A percentile compares a stretch with the other conserved stretches of the same genome.
Conservation (phyloP, 1,140 invertebrate species). For the Drosophila seguyi region DNA sequence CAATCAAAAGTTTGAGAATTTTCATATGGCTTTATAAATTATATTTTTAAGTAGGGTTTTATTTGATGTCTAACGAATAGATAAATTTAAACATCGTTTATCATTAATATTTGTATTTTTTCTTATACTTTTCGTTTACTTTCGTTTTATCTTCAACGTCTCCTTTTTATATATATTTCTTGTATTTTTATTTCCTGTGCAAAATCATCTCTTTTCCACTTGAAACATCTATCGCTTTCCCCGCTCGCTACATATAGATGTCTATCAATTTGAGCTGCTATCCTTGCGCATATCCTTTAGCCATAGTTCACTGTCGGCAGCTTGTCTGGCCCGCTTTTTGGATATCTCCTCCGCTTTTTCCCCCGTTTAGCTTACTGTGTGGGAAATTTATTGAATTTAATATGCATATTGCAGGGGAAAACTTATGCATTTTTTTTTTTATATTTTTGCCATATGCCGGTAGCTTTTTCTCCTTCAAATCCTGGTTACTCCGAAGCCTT, state of each 20-base stretch:
- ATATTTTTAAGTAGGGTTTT: no score
- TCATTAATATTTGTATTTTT: no score
- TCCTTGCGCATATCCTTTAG: slow-evolving; percentile 59
- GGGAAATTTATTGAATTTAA: slow-evolving; percentile 81
- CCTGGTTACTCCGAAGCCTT: background rate
- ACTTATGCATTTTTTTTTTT: slow-evolving; percentile 67
- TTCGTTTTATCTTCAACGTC: no score
- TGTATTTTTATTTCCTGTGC: slow-evolving; percentile 24
- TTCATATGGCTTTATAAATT: no score
- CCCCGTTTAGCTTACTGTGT: slow-evolving; percentile 12
- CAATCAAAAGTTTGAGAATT: background rate
- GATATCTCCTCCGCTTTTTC: slow-evolving; percentile 3
- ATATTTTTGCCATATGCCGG: slow-evolving; percentile 23
- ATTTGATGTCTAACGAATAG: no score
- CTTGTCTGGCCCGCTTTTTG: slow-evolving; percentile 35
- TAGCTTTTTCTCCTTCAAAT: slow-evolving; percentile 16
- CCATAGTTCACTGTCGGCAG: slow-evolving; percentile 54
- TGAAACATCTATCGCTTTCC: slow-evolving; percentile 31
- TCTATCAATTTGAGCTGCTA: slow-evolving; percentile 60
- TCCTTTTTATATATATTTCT: background rate
- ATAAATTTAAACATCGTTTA: no score
- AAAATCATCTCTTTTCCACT: slow-evolving; percentile 14
- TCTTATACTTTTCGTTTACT: no score
- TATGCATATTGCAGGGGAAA: slow-evolving; percentile 75
- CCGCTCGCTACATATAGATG: slow-evolving; percentile 37